phyloP scores from a whole-genome alignment of 2,113 vertebrate species.

The Halcyon senegalensis region DNA sequence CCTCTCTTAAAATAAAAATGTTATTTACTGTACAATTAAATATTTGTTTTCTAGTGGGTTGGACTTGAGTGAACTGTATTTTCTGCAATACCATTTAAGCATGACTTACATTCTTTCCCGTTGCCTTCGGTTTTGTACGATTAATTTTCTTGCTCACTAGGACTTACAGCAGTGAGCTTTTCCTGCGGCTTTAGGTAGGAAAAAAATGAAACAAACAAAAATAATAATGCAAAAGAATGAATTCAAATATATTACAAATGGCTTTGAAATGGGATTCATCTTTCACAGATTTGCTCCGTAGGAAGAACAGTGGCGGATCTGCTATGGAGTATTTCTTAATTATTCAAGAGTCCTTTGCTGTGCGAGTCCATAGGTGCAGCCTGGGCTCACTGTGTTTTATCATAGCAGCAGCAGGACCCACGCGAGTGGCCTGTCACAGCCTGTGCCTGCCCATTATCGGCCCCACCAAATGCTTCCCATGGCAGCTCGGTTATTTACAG shows the following conservation, averaged over 20 bases:
- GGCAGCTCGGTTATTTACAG: not conserved
- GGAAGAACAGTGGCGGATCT: not conserved
- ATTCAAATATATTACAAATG: not conserved
- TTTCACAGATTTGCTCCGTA: not conserved
- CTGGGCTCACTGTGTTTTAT: not conserved
- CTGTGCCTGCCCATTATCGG: not conserved
- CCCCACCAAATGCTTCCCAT: not conserved
- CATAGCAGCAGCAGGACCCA: rapidly evolving
- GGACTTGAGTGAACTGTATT: not conserved
- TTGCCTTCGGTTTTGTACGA: not conserved
- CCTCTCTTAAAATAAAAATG: not conserved
- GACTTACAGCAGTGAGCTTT: not conserved
- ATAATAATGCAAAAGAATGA: not conserved
- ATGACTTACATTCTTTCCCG: not conserved
- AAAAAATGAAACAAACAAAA: not conserved
- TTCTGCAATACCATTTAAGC: not conserved
- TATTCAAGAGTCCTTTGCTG: not conserved
- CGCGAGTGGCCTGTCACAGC: not conserved
- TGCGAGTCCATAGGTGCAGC: not conserved
- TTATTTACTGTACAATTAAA: conserved; percentile 38
- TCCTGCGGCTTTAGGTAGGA: not conserved
- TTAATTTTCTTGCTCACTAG: not conserved
- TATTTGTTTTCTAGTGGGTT: not conserved
- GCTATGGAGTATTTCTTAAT: not conserved
- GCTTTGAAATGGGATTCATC: not conserved